Percentiles rank a stretch among this genome's conserved stretches.
These are phyloP conservation scores for Lophius piscatorius DNA, from an alignment of 2,113 vertebrate genomes.

Conservation along the genomic window DNA sequence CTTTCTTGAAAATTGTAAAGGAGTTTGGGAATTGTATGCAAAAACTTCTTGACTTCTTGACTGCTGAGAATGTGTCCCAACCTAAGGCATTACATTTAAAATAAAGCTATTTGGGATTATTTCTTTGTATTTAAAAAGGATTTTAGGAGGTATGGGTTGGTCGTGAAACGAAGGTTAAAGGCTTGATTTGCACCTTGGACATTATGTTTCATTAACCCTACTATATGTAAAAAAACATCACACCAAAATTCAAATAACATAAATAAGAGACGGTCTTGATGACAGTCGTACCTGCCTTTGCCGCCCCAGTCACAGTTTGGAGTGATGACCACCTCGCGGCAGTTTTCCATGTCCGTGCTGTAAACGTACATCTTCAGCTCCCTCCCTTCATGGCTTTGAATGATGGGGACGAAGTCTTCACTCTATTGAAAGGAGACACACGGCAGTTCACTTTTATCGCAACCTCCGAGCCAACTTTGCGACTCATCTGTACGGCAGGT, in stretches of 20 bases:
- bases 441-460: neutral
- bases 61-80: no score
- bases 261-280: no score
- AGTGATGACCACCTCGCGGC: constrained; percentile 94
- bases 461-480: neutral
- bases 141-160: no score
- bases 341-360: constrained; percentile 94
- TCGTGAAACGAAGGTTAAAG: no score
- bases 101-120: neutral
- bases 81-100: neutral
- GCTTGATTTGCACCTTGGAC: neutral
- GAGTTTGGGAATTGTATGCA: no score
- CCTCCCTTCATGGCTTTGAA: constrained; percentile 90
- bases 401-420: constrained; percentile 93
- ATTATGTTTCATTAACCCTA: no score
- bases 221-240: neutral
- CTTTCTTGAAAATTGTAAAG: no score
- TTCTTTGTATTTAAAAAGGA: no score
- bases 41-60: no score
- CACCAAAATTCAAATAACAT: neutral
- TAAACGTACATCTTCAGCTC: constrained; percentile 95
- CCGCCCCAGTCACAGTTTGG: constrained; percentile 95
- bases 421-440: constrained; percentile 75
- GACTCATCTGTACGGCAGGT: neutral
- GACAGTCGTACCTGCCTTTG: constrained; percentile 92